Conservation (phyloP, 2,888 invertebrate species). For the Nomada lathburiana region DNA sequence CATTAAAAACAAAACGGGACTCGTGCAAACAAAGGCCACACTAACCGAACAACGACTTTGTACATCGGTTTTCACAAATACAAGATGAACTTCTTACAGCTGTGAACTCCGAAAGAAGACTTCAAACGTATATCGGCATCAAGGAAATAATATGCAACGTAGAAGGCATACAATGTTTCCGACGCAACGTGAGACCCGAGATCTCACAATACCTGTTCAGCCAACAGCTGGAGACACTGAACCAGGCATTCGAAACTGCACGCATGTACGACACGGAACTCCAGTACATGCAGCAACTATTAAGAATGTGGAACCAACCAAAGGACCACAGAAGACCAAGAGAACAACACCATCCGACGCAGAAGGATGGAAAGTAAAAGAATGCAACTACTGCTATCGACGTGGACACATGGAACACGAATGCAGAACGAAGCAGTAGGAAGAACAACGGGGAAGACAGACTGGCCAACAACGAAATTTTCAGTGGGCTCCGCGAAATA, state of each 20-base stretch:
- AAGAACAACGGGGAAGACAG: too few species aligned
- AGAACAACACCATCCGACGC: background rate
- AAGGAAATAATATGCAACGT: background rate
- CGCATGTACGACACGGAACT: too few species aligned
- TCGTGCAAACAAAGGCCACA: background rate
- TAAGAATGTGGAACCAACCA: background rate
- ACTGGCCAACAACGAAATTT: background rate
- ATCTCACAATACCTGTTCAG: too few species aligned
- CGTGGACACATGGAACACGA: constrained; percentile 1
- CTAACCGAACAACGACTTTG: background rate
- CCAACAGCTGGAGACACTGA: too few species aligned
- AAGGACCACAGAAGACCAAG: background rate
- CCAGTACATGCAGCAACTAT: constrained; percentile 11
- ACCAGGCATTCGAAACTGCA: too few species aligned
- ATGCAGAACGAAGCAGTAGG: background rate
- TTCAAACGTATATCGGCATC: constrained; percentile 1
- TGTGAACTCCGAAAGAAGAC: constrained; percentile 11
- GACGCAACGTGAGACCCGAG: too few species aligned
- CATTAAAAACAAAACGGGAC: background rate
- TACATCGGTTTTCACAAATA: background rate
- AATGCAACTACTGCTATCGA: constrained; percentile 15
- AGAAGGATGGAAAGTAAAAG: background rate
- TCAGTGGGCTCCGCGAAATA: constrained; percentile 5
- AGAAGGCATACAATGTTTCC: too few species aligned
- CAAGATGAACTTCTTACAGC: constrained; percentile 13